Evolutionary conservation across 2,113 vertebrate genomes (phyloP).

Genomic region (Nothobranchius kuhntae): DNA sequence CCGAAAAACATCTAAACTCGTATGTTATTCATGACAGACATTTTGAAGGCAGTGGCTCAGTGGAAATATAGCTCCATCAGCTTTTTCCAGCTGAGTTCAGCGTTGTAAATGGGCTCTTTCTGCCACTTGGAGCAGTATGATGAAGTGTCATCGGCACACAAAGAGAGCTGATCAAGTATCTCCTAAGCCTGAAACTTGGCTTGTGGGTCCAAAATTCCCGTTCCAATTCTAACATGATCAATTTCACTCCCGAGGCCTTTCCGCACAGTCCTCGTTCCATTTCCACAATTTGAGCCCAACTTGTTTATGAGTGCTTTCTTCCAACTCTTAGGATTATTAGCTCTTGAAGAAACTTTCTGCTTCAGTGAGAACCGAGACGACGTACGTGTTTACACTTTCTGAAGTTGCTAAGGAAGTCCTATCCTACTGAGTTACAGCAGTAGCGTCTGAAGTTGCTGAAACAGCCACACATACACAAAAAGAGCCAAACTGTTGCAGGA

Average conservation of each 20-base stretch:
- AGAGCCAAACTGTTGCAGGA: slow-evolving; percentile 1
- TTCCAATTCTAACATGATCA: slow-evolving; percentile 31
- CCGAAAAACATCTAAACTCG: background rate
- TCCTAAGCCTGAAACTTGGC: slow-evolving; percentile 10
- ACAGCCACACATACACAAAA: no score
- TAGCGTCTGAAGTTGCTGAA: no score
- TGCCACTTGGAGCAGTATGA: slow-evolving; percentile 4
- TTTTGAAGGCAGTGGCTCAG: background rate
- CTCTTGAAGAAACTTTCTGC: slow-evolving; percentile 8
- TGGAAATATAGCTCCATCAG: slow-evolving; percentile 26
- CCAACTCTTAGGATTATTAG: slow-evolving; percentile 14
- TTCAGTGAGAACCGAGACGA: slow-evolving; percentile 11
- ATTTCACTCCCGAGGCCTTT: slow-evolving; percentile 32
- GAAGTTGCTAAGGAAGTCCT: slow-evolving; percentile 6
- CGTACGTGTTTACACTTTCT: background rate
- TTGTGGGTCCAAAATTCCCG: background rate
- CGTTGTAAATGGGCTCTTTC: slow-evolving; percentile 13
- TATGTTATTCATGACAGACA: slow-evolving; percentile 7
- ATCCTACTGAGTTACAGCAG: no score
- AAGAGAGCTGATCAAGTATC: slow-evolving; percentile 23
- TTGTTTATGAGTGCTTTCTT: slow-evolving; percentile 34
- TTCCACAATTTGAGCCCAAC: slow-evolving; percentile 36
- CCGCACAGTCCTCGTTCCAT: slow-evolving; percentile 19
- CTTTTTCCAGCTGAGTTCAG: slow-evolving; percentile 15
- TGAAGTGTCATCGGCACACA: slow-evolving; percentile 10